Conservation (phyloP, 2,888 invertebrate species). For the Nomada flava region DNA sequence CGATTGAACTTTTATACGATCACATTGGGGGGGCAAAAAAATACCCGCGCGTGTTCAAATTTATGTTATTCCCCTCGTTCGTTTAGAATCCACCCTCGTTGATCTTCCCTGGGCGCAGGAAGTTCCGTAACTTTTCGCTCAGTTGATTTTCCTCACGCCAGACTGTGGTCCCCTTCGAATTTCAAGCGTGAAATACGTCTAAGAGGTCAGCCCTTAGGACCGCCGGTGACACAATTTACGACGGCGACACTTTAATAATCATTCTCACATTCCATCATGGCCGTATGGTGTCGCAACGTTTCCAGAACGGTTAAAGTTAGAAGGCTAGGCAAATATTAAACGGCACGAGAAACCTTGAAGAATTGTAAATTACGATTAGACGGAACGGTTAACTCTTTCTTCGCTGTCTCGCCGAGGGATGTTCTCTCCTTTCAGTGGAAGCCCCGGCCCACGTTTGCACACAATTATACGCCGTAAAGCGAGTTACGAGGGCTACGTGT, state of each 20-base stretch:
- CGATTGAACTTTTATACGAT: neutral
- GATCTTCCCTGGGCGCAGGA: conserved; percentile 4
- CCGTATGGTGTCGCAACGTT: neutral
- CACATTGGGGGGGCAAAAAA: neutral
- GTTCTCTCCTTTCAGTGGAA: neutral
- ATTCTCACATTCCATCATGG: conserved; percentile 15
- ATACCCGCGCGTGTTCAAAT: neutral
- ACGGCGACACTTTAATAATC: conserved; percentile 30
- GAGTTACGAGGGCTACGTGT: conserved; percentile 24
- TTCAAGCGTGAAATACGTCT: conserved; percentile 43
- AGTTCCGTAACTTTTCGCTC: conserved; percentile 34
- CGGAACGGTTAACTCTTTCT: neutral
- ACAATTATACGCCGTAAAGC: conserved; percentile 41
- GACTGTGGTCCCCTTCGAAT: conserved; percentile 22
- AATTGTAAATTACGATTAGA: conserved; percentile 18
- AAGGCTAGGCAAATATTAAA: neutral
- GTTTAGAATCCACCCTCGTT: neutral
- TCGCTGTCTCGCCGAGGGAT: neutral
- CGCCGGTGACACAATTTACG: conserved; percentile 48
- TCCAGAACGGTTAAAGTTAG: neutral
- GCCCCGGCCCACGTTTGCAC: conserved; percentile 1
- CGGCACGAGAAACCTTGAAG: neutral
- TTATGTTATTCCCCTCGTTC: neutral
- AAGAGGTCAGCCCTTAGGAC: conserved; percentile 51
- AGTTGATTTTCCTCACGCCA: conserved; percentile 22